Evolutionary conservation across 2,888 invertebrate genomes (phyloP).

Genomic region (Macrophya alboannulata): DNA sequence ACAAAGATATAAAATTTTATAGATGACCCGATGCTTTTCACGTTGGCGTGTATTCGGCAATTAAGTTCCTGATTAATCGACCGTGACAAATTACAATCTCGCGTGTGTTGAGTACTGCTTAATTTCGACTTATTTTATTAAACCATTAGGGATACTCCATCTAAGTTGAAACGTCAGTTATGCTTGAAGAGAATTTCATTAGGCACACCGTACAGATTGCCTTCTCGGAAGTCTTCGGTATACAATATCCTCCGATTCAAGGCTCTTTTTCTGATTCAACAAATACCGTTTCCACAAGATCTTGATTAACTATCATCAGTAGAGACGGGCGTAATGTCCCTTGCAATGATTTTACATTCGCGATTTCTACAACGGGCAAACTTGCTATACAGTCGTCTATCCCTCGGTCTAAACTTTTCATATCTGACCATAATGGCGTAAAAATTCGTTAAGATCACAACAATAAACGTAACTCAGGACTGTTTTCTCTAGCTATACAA

Average conservation of each 20-base stretch:
- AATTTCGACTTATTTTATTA: neutral
- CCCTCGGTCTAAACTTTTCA: neutral
- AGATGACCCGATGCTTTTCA: neutral
- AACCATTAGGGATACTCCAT: neutral
- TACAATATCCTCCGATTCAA: neutral
- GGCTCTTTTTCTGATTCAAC: neutral
- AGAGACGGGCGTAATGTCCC: neutral
- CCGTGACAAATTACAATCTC: slow-evolving; percentile 2
- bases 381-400: neutral
- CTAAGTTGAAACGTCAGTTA: neutral
- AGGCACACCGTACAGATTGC: neutral
- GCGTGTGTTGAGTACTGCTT: neutral
- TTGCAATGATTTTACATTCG: neutral
- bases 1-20: neutral
- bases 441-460: slow-evolving; percentile 16
- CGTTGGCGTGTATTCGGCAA: slow-evolving; percentile 3
- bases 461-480: neutral
- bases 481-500: neutral
- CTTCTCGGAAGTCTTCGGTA: neutral
- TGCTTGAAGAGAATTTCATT: neutral
- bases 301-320: neutral
- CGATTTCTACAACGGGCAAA: neutral
- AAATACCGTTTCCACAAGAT: neutral
- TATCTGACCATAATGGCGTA: too few relatives aligned
- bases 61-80: slow-evolving; percentile 14